Conservation (phyloP, 1,140 invertebrate genomes). For the Heterodera carotae region DNA sequence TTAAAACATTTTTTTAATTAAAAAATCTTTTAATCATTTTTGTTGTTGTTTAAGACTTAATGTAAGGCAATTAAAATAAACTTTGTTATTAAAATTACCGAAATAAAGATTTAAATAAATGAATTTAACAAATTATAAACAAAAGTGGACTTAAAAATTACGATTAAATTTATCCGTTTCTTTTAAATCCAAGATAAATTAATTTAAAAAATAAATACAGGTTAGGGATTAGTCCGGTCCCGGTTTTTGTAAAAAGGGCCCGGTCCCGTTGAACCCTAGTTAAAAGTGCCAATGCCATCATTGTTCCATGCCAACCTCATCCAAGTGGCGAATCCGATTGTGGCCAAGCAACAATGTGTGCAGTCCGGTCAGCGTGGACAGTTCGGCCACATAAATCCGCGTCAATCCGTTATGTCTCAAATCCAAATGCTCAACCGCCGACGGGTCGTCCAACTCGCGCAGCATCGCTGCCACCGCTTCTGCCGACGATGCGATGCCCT, state of each 20-base stretch:
- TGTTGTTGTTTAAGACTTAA: background rate
- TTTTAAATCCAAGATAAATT: no score
- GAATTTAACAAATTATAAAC: no score
- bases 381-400: background rate
- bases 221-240: no score
- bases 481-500: background rate
- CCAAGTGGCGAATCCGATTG: conserved; percentile 45
- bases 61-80: no score
- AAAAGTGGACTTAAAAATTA: no score
- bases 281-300: no score
- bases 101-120: background rate
- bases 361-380: background rate
- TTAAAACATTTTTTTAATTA: conserved; percentile 29
- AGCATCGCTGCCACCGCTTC: background rate
- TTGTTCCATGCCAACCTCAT: conserved; percentile 24
- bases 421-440: background rate
- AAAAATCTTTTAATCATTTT: conserved; percentile 9
- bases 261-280: no score
- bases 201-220: no score
- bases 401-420: background rate
- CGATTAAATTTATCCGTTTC: no score
- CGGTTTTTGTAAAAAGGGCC: no score
- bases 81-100: no score
- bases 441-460: background rate
- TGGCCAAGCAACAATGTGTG: conserved; percentile 45